These are phyloP conservation scores for Cephus pygmeus DNA, from an alignment of 2,888 invertebrate species.

Conservation along the genomic window DNA sequence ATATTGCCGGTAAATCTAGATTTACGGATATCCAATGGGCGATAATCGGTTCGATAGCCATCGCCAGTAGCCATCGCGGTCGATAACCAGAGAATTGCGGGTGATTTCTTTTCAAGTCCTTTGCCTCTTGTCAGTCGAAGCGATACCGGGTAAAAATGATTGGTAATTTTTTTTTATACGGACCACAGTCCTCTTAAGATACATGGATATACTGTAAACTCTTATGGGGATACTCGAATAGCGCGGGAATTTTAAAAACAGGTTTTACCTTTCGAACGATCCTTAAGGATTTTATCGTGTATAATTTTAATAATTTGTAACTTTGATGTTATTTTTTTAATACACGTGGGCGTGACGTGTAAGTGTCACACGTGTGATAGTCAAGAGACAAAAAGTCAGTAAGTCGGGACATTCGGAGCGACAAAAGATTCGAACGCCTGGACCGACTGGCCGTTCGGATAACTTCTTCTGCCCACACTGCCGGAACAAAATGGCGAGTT, in stretches of 20 bases:
- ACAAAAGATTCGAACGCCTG: not conserved
- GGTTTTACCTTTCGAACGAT: not conserved
- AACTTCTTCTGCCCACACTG: constrained; percentile 46
- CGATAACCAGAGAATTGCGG: not conserved
- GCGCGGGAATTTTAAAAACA: not conserved
- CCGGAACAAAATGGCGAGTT: constrained; percentile 46
- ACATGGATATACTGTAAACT: not conserved
- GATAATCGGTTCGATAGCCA: not conserved
- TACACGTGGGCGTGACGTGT: not conserved
- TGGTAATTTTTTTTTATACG: not conserved
- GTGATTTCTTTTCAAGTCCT: not conserved
- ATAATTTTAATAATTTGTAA: not conserved
- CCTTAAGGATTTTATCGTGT: too few relatives aligned
- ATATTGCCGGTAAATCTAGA: not conserved
- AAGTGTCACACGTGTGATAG: not conserved
- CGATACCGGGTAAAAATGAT: not conserved
- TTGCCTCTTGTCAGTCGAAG: not conserved
- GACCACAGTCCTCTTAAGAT: not conserved
- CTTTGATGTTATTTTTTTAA: not conserved
- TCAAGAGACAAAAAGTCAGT: not conserved
- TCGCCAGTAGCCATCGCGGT: not conserved
- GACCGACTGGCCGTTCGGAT: constrained; percentile 16
- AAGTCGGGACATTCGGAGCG: not conserved
- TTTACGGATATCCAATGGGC: not conserved
- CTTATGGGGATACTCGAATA: not conserved